These are phyloP conservation scores for Coendou prehensilis DNA, from an alignment of 2,797 vertebrate species.

Conservation along the genomic window DNA sequence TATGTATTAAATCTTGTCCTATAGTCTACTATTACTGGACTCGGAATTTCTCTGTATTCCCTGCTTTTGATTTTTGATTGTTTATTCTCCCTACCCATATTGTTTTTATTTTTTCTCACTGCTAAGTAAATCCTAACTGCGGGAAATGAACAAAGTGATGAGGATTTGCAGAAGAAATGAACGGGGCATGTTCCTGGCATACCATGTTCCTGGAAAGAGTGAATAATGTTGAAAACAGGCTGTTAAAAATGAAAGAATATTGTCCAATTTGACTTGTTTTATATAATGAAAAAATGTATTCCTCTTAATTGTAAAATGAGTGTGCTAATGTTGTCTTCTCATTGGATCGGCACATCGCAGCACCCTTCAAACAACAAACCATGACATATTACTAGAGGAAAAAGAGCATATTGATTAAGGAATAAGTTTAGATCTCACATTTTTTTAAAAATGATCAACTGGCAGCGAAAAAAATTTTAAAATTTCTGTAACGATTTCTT, in stretches of 20 bases:
- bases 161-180: neutral
- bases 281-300: neutral
- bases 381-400: neutral
- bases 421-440: constrained; percentile 33
- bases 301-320: constrained; percentile 7
- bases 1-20: neutral
- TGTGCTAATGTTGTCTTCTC: neutral
- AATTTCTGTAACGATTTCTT: constrained; percentile 58
- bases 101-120: neutral
- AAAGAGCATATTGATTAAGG: constrained; percentile 69
- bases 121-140: neutral
- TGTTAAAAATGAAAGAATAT: constrained; percentile 32
- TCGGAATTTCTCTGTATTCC: neutral
- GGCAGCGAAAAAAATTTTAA: constrained; percentile 60
- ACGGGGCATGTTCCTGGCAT: neutral
- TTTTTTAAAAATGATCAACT: constrained; percentile 58
- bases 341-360: constrained; percentile 6
- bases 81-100: neutral
- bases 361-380: constrained; percentile 25
- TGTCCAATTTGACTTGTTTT: constrained; percentile 43
- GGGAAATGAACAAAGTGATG: constrained; percentile 16
- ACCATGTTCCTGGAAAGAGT: neutral
- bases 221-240: constrained; percentile 6
- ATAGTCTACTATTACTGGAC: neutral
- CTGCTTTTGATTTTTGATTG: neutral